Conservation (phyloP, 2,113 vertebrate species). For the Burhinus bistriatus region DNA sequence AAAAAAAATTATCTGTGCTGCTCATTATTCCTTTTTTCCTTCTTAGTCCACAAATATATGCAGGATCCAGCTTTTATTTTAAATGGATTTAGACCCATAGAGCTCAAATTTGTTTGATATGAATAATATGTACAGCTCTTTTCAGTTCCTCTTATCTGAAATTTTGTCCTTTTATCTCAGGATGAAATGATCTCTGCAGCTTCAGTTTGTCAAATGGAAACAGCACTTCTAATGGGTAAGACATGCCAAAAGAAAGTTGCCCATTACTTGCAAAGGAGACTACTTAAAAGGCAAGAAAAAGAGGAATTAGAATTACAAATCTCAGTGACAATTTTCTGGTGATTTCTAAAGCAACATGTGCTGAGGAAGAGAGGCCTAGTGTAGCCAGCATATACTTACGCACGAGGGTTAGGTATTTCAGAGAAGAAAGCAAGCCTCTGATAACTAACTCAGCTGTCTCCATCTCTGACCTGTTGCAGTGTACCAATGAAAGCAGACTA, state of each 20-base stretch:
- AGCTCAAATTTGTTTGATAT: slow-evolving; percentile 36
- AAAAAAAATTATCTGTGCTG: background rate
- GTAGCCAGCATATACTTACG: background rate
- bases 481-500: background rate
- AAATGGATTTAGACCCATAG: background rate
- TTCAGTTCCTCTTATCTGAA: slow-evolving; percentile 15
- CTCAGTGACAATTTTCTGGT: background rate
- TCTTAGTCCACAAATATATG: background rate
- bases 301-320: slow-evolving; percentile 21
- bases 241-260: background rate
- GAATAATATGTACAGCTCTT: background rate
- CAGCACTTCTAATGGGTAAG: background rate
- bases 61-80: background rate
- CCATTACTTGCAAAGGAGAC: background rate
- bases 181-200: slow-evolving; percentile 33
- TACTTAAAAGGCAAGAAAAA: slow-evolving; percentile 1
- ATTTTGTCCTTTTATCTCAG: slow-evolving; percentile 42
- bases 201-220: slow-evolving; percentile 30
- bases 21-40: background rate
- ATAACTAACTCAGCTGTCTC: background rate
- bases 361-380: background rate
- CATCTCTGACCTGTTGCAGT: background rate
- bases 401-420: background rate
- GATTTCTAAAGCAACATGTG: background rate
- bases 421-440: background rate